Base-by-base conservation (phyloP, 1,140 invertebrate genomes). In the Cotesia vestalis region DNA sequence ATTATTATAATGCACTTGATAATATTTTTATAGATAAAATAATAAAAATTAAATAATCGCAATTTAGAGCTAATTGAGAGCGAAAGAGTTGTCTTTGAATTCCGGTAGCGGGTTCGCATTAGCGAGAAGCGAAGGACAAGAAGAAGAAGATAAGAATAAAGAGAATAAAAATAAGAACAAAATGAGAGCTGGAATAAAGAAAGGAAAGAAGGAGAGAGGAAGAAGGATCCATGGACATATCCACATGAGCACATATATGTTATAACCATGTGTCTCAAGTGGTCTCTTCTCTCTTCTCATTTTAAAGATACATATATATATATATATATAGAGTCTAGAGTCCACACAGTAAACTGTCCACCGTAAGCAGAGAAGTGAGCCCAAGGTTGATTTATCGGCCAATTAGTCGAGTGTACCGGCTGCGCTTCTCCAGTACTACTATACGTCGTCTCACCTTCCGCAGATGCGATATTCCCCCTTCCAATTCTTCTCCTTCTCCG, bases 381-480 rank as follows among this genome's bases (percentile, higher is more conserved):
- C 60, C 67, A 75, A 81, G 81, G 73, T 82, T 82, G 81, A 82
- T 82, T 82, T 82, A 82, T 82, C 80, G 80, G 80, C 81, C 81
- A 82, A 82, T 82, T 82, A 82, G 81, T 81, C 80, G 74, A 78
- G 73, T 75, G 80, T 82, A 82, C 80, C 80, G 79, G 81, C 78
- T 80, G 80, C 80, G 77, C 80, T 82, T 80, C 79, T 78, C 78
- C 75, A 76, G 75, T 80, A 27, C 27, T 27, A 17, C 17, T 17
- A 17, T 17, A 79, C 79, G 79, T 72, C 70, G 70, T 79, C 80
- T 81, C 81, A 81, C 79, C 80, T 81, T 81, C 77, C 80, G 78
- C 80, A 82, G 40, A 46, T 46, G 40, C 80, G 80, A 82, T 82
- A 82, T 81, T 75, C 81, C 69, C 46, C 27, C 1, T 27, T 27